Conservation (phyloP, 2,113 vertebrate species). For the Micronisus gabar region DNA sequence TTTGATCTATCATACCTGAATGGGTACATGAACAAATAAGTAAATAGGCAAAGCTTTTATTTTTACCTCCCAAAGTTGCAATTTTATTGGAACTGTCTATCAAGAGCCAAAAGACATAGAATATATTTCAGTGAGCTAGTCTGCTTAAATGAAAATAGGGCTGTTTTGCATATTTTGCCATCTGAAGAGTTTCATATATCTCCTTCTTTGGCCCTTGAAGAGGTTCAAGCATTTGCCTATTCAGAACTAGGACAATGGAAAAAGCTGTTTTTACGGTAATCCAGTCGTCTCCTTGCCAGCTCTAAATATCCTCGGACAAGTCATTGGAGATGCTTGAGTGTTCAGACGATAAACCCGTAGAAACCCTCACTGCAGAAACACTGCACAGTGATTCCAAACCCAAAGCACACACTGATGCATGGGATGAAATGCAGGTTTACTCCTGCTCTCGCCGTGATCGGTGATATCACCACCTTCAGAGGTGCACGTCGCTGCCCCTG, state of each 20-base stretch:
- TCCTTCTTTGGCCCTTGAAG: background rate
- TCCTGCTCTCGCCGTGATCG: background rate
- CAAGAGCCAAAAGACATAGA: background rate
- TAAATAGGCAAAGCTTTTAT: background rate
- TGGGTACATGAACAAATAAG: background rate
- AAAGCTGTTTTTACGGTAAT: background rate
- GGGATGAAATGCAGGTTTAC: background rate
- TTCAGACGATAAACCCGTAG: background rate
- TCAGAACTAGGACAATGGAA: background rate
- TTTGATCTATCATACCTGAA: background rate
- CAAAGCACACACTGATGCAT: too few species aligned
- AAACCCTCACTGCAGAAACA: background rate
- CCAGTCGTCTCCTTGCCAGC: background rate
- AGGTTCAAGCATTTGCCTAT: background rate
- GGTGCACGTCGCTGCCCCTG: background rate
- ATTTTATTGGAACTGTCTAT: background rate
- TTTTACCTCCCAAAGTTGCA: background rate
- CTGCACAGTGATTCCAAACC: background rate
- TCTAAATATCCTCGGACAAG: background rate
- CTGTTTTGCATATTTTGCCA: background rate
- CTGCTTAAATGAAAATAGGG: background rate
- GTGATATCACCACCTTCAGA: background rate
- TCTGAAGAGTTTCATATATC: background rate
- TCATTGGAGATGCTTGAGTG: background rate
- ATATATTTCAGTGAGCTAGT: background rate